These are phyloP conservation scores for Thunnus thynnus DNA, from an alignment of 2,113 vertebrate species.

Conservation along the genomic window DNA sequence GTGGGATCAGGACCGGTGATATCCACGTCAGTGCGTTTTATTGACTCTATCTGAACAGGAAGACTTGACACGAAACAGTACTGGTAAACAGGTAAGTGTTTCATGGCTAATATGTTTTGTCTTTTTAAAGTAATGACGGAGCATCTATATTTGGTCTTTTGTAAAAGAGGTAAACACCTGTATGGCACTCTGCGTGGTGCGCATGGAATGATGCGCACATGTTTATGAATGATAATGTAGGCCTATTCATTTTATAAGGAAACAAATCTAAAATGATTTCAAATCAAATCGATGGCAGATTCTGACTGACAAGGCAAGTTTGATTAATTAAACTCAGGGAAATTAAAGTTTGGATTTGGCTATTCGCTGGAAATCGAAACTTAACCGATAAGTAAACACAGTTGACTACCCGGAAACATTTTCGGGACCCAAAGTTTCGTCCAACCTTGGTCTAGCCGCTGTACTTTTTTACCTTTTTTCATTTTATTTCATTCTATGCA, in stretches of 20 bases:
- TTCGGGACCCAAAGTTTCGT: too few species aligned
- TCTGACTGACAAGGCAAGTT: rapidly evolving
- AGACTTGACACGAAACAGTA: neutral
- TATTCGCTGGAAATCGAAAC: conserved; percentile 51
- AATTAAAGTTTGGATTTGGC: neutral
- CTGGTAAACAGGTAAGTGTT: conserved; percentile 19
- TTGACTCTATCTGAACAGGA: conserved; percentile 41
- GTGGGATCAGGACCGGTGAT: neutral
- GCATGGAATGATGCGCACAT: neutral
- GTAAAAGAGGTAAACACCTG: too few species aligned
- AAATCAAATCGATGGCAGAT: neutral
- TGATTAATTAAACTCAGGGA: neutral
- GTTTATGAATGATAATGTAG: neutral
- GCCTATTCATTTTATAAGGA: neutral
- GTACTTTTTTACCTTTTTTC: neutral
- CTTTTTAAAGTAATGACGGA: neutral
- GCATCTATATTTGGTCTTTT: neutral
- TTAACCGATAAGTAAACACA: neutral
- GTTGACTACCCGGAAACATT: neutral
- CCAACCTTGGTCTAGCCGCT: too few species aligned
- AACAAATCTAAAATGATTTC: neutral
- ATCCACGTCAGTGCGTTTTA: conserved; percentile 24
- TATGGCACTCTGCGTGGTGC: too few species aligned
- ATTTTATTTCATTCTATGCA: neutral
- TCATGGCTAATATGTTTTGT: neutral